Conservation (phyloP, 1,140 invertebrate species). For the Zaprionus tsacasi region DNA sequence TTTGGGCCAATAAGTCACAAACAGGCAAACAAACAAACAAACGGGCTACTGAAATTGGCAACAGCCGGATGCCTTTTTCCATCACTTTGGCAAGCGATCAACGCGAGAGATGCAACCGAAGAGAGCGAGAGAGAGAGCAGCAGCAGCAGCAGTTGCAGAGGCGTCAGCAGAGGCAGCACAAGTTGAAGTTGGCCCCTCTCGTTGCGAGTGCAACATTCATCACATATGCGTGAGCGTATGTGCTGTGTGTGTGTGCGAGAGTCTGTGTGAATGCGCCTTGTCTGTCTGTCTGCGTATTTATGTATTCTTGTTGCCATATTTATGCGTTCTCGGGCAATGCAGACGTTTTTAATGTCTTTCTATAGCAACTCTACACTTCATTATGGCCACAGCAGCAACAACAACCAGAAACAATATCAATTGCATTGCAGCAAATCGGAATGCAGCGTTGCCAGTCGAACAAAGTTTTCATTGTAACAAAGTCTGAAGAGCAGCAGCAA, state of each 20-base stretch:
- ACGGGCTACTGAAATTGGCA: slow-evolving; percentile 66
- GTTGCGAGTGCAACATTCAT: slow-evolving; percentile 44
- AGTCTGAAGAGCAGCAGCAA: not conserved
- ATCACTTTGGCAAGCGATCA: slow-evolving; percentile 59
- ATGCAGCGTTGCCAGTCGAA: slow-evolving; percentile 32
- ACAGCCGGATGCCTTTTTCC: slow-evolving; percentile 69
- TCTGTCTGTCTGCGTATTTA: slow-evolving; percentile 12
- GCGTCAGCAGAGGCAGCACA: not conserved
- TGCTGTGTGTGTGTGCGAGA: not conserved
- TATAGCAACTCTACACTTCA: slow-evolving; percentile 48
- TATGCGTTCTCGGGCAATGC: slow-evolving; percentile 68
- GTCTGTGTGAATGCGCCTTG: slow-evolving; percentile 3
- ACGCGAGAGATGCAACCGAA: not conserved
- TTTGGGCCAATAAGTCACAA: slow-evolving; percentile 80
- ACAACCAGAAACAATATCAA: slow-evolving; percentile 22
- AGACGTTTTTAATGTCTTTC: slow-evolving; percentile 75
- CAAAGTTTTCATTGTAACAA: slow-evolving; percentile 34
- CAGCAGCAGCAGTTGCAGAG: slow-evolving; percentile 5
- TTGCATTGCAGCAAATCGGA: slow-evolving; percentile 23
- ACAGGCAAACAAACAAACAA: slow-evolving; percentile 51
- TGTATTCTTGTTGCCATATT: slow-evolving; percentile 68
- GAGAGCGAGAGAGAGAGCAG: slow-evolving; percentile 8
- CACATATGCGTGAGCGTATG: slow-evolving; percentile 20
- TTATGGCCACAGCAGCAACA: slow-evolving; percentile 41
- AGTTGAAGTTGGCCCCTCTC: slow-evolving; percentile 32